Evolutionary conservation across 2,797 vertebrate species (phyloP).

Genomic region (Alca torda): DNA sequence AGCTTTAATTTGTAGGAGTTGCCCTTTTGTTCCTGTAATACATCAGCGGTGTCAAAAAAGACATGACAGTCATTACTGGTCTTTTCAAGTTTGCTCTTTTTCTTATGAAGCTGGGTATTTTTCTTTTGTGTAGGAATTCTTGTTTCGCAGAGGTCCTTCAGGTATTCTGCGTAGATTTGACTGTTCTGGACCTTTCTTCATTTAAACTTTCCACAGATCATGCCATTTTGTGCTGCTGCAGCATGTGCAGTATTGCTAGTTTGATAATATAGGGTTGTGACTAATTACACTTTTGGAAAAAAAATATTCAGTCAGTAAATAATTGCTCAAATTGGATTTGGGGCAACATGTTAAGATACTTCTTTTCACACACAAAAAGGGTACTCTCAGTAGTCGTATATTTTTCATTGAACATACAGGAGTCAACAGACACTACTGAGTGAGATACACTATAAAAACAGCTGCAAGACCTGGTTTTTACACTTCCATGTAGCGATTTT

Average conservation of each 20-base stretch:
- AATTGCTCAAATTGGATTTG: background rate
- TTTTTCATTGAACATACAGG: background rate
- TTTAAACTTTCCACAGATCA: background rate
- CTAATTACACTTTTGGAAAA: background rate
- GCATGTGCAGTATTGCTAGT: background rate
- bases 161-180: background rate
- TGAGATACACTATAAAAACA: background rate
- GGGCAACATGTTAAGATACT: background rate
- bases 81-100: background rate
- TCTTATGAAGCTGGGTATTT: background rate
- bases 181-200: background rate
- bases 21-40: constrained; percentile 39
- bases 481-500: background rate
- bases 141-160: background rate
- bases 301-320: background rate
- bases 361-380: background rate
- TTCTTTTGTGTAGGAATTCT: background rate
- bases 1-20: constrained; percentile 51
- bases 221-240: background rate
- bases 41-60: background rate
- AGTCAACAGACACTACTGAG: background rate
- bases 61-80: background rate
- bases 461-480: background rate
- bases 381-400: background rate
- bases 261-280: background rate